A percentile compares a stretch with the other conserved stretches of the same genome.
Evolutionary conservation across 37 sponge, comb jelly and placozoan genomes (phyloP).

Genomic region (Eunapius fragilis): DNA sequence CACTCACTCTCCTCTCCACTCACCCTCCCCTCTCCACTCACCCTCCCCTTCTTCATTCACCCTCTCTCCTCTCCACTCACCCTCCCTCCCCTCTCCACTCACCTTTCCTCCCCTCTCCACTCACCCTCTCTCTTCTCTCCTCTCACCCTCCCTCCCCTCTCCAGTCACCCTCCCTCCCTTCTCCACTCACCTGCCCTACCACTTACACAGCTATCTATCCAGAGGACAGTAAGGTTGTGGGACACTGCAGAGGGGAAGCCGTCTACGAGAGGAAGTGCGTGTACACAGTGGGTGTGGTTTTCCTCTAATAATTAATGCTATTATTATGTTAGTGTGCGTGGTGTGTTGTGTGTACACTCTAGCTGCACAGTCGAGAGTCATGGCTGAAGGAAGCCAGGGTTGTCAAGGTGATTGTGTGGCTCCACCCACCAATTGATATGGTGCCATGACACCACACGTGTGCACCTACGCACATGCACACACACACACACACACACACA

Average conservation of each 20-base stretch:
- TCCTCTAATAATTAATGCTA: not conserved
- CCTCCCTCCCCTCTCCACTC: too few relatives aligned
- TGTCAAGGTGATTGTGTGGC: constrained; percentile 62
- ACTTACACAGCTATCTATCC: constrained; percentile 31
- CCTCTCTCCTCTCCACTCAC: too few relatives aligned
- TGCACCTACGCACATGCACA: too few relatives aligned
- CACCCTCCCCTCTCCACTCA: too few relatives aligned
- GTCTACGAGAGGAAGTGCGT: constrained; percentile 71
- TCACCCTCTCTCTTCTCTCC: too few relatives aligned
- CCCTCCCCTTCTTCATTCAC: too few relatives aligned
- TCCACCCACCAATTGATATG: too few relatives aligned
- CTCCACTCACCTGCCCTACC: constrained; percentile 8
- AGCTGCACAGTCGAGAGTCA: constrained; percentile 91
- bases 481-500: too few relatives aligned
- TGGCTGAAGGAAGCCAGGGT: constrained; percentile 91
- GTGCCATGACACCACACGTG: too few relatives aligned
- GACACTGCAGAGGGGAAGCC: constrained; percentile 66
- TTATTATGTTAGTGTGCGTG: not conserved
- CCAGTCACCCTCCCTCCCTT: not conserved
- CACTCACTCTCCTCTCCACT: too few relatives aligned
- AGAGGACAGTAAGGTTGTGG: constrained; percentile 25
- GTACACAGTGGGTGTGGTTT: constrained; percentile 43
- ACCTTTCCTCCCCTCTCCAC: too few relatives aligned
- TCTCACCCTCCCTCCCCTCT: not conserved
- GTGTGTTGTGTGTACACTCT: not conserved